Evolutionary conservation across 2,797 vertebrate species (phyloP), one percentile per base, ranked within the genome.

Genomic region (Glossophaga mutica): DNA sequence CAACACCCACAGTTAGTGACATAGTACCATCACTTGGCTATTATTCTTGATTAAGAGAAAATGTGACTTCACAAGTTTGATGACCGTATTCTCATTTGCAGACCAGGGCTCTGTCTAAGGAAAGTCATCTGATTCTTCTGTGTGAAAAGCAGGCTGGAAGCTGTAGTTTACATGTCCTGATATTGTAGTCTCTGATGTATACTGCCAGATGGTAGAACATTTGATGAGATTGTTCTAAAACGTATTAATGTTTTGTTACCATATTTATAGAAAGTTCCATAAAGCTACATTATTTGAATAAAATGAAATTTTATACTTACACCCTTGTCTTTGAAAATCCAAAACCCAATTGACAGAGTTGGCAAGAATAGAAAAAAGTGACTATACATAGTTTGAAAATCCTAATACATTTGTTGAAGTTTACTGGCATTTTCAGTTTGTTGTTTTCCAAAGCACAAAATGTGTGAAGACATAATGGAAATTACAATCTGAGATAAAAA

Each of bases 401-500:
- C 34, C 76, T 70, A 95, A 81, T 91, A 57, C 7, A 57, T 50
- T 76, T 70, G 55, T 90, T 92, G 57, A 95, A 71, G 8, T 82
- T 90, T 73, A 79, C 29, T 87, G 57, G 48, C 8, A 68, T 94
- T 84, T 91, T 89, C 18, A 71, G 22, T 52, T 89, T 52, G 9
- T 82, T 91, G 65, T 74, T 94, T 96, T 89, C 83, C 42, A 42
- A 94, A 96, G 62, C 5, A 92, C 78, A 91, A 88, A 78, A 65
- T 67, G 1, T 55, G 15, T 55, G 57, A 92, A 26, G 50, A 92
- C 44, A 65, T 87, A 71, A 87, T 81, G 92, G 81, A 90, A 95
- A 97, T 85, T 84, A 83, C 18, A 85, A 91, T 32, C 74, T 89
- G 39, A 90, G 42, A 81, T 91, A 92, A 87, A 96, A 95, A 68